A percentile compares a stretch with the other conserved stretches of the same genome.
These are phyloP conservation scores for Oxytorus armatus DNA, from an alignment of 2,888 invertebrate genomes.

Conservation along the genomic window DNA sequence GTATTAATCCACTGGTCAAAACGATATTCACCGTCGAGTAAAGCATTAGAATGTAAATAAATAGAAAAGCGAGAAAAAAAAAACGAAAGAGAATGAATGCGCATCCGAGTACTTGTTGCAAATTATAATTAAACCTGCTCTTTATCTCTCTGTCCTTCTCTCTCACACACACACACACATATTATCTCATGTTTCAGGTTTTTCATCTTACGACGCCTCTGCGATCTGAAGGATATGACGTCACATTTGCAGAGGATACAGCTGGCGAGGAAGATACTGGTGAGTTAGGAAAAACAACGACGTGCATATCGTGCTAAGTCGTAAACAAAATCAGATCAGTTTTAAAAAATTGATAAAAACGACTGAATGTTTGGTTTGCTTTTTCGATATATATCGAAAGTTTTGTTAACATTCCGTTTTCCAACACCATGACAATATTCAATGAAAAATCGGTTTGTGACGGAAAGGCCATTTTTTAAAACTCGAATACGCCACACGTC, in stretches of 20 bases:
- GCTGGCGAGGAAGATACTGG: constrained; percentile 16
- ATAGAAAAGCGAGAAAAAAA: background rate
- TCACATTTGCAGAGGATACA: constrained; percentile 23
- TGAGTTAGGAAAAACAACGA: constrained; percentile 30
- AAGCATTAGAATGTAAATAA: constrained; percentile 13
- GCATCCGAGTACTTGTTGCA: constrained; percentile 21
- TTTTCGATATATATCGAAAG: no score
- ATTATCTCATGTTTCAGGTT: constrained; percentile 43
- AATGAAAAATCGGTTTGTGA: no score
- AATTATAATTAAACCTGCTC: constrained; percentile 48
- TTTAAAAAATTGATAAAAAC: background rate
- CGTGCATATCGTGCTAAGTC: background rate
- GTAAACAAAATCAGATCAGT: background rate
- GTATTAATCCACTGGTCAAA: constrained; percentile 16
- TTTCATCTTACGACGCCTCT: constrained; percentile 6
- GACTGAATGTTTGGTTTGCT: no score
- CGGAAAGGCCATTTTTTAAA: no score
- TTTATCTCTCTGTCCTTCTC: background rate
- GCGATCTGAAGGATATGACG: constrained; percentile 52
- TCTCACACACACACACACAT: background rate
- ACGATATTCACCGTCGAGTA: constrained; percentile 4
- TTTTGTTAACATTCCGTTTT: background rate
- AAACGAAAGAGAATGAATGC: constrained; percentile 3
- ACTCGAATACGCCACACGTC: constrained; percentile 5
- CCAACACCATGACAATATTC: no score